phyloP scores from a whole-genome alignment of 2,797 vertebrate genomes.

The Pelobates cultripes region DNA sequence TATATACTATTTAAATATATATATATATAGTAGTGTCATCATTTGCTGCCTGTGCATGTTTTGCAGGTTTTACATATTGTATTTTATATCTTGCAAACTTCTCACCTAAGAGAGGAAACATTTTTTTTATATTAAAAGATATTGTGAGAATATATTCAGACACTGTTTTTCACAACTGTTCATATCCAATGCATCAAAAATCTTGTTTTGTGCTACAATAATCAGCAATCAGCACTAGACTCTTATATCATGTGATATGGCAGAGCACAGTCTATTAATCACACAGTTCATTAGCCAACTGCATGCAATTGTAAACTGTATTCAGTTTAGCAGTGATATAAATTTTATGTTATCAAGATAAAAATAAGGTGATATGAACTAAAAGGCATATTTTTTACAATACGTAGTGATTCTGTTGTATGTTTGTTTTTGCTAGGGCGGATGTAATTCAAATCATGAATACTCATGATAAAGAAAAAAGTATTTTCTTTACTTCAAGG shows the following conservation, averaged over 20 bases:
- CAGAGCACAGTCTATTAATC: constrained; percentile 46
- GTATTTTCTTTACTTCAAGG: background rate
- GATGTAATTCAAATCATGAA: background rate
- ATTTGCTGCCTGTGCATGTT: too few species aligned
- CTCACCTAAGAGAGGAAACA: background rate
- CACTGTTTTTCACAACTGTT: constrained; percentile 22
- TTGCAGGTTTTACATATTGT: background rate
- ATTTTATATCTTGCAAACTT: background rate
- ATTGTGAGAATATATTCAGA: background rate
- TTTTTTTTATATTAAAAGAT: background rate
- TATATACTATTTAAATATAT: too few species aligned
- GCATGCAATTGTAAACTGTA: constrained; percentile 43
- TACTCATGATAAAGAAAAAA: background rate
- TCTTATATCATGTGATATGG: constrained; percentile 44
- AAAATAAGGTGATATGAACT: constrained; percentile 2
- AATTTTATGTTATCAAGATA: constrained; percentile 20
- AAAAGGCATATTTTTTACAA: background rate
- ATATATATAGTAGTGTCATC: too few species aligned
- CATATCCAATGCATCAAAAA: constrained; percentile 43
- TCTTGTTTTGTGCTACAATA: constrained; percentile 34
- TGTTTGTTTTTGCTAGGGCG: background rate
- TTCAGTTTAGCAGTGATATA: constrained; percentile 32
- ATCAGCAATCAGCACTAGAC: constrained; percentile 46
- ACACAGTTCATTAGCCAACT: constrained; percentile 50
- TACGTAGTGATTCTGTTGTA: background rate